Conservation (phyloP, 2,113 vertebrate genomes). For the Edolisoma coerulescens region DNA sequence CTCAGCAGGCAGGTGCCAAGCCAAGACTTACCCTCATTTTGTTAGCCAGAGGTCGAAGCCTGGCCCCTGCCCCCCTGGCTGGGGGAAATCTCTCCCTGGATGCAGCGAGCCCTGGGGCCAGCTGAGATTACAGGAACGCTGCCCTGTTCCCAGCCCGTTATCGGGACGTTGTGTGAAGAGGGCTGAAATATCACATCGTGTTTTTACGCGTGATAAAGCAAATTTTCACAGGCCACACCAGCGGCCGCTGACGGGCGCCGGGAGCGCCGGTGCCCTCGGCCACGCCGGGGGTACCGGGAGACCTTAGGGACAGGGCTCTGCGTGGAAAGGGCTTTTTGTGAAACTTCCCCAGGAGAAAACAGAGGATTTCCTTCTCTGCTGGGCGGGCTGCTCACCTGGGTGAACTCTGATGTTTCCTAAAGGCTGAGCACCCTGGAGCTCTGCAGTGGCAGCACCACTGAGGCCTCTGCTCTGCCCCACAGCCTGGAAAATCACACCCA, state of each 20-base stretch:
- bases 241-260: not conserved
- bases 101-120: not conserved
- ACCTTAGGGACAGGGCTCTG: not conserved
- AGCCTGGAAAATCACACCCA: not conserved
- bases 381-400: not conserved
- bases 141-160: not conserved
- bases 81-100: not conserved
- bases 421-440: not conserved
- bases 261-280: not conserved
- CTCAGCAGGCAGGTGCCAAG: not conserved
- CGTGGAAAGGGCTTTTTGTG: not conserved
- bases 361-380: not conserved
- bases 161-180: not conserved
- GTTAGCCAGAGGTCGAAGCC: not conserved
- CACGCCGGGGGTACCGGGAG: rapidly evolving
- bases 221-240: not conserved
- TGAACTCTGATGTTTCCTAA: not conserved
- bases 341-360: not conserved
- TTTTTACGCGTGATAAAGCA: not conserved
- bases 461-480: not conserved
- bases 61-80: not conserved
- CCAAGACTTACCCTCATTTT: not conserved
- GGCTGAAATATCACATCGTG: not conserved
- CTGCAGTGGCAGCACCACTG: not conserved
- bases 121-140: not conserved